Evolutionary conservation across 2,888 invertebrate genomes (phyloP), one percentile per base, ranked within the genome.

Genomic region (Noctua comes): DNA sequence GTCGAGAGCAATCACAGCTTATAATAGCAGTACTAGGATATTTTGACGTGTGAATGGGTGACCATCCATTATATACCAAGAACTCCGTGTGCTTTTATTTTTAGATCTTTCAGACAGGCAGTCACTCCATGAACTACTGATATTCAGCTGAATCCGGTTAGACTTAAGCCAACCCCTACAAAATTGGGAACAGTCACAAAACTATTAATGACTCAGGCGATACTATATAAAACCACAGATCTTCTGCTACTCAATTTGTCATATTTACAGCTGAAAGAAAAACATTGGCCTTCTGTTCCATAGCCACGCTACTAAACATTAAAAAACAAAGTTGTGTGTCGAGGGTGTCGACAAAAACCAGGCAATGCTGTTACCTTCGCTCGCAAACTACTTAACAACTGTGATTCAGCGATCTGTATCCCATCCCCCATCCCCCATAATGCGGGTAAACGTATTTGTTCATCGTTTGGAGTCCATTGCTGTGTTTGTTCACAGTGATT

Each of bases 401-500:
- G 79, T 83, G 83, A 83, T 76, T 80, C 80, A 83, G 77, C 73
- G 24, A 65, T 82, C 46, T 83, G 31, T 72, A 59, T 40, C 68
- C 46, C 27, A 51, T 54, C 51, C 59, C 43, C 27, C 24, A 51
- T 62, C n/a, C 4, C 11, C 43, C 16, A 10, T n/a, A 8, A 24
- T n/a, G 31, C 24, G 36, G 51, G 18, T 36, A 48, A 72, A 68
- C 46, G 68, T 84, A 64, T 75, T 84, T 68, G 70, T 57, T 64
- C 36, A 71, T 73, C 27, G 36, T 82, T 73, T 62, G 69, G 57
- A 48, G 59, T 66, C 65, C 65, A 80, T 75, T 80, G 68, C 85
- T 62, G 51, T 74, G 64, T 80, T 68, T 72, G 46, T 65, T 31
- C 36, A 2, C 18, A n/a, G 31, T 69, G 68, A 66, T 80, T 83